These are phyloP conservation scores for Eulithis testata DNA, from an alignment of 2,888 invertebrate genomes.

Conservation along the genomic window DNA sequence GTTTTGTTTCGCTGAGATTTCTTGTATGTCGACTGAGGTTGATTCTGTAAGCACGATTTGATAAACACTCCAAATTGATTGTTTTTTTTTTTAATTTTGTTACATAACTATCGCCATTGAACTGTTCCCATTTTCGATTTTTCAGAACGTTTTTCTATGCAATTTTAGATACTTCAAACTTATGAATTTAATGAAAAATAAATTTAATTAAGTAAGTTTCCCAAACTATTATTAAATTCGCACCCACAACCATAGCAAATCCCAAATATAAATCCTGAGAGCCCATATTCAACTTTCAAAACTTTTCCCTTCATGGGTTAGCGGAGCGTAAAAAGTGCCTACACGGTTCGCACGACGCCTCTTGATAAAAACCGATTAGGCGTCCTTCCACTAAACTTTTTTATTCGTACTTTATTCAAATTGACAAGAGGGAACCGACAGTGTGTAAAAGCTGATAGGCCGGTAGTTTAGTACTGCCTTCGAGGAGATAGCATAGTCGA, in stretches of 20 bases:
- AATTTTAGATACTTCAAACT: too few relatives aligned
- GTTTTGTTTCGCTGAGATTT: background rate
- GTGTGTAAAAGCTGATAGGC: slow-evolving; percentile 71
- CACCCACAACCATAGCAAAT: slow-evolving; percentile 16
- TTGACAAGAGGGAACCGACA: slow-evolving; percentile 63
- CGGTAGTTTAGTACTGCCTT: slow-evolving; percentile 62
- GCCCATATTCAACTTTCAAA: slow-evolving; percentile 44
- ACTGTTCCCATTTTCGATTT: too few relatives aligned
- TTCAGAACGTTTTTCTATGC: too few relatives aligned
- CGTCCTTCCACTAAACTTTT: slow-evolving; percentile 66
- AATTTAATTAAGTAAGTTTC: background rate
- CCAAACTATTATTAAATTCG: slow-evolving; percentile 16
- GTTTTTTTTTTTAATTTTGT: too few relatives aligned
- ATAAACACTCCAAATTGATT: too few relatives aligned
- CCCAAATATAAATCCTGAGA: slow-evolving; percentile 22
- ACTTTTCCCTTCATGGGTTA: slow-evolving; percentile 51
- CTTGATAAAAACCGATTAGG: slow-evolving; percentile 67
- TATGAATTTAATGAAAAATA: background rate
- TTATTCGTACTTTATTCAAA: slow-evolving; percentile 73
- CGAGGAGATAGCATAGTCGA: slow-evolving; percentile 56
- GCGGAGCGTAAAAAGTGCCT: slow-evolving; percentile 62
- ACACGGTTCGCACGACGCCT: slow-evolving; percentile 54
- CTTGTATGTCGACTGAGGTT: too few relatives aligned
- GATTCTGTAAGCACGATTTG: too few relatives aligned
- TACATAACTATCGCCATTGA: too few relatives aligned